Conservation (phyloP, 2,113 vertebrate species). For the Myocastor coypus region DNA sequence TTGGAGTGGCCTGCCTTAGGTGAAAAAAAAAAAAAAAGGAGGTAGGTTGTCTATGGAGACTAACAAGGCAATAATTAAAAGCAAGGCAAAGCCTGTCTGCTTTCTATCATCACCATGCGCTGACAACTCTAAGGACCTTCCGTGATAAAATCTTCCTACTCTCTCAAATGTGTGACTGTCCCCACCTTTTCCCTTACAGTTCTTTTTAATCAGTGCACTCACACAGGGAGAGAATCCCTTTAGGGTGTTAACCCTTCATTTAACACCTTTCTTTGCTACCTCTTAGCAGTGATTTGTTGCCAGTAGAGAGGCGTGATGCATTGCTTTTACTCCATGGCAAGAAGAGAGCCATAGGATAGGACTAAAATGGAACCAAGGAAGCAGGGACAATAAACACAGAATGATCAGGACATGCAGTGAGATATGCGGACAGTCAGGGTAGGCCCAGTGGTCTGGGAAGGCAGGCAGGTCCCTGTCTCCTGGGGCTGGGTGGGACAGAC, state of each 20-base stretch:
- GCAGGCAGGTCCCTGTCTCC: neutral
- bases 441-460: neutral
- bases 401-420: neutral
- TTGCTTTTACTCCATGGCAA: neutral
- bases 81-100: neutral
- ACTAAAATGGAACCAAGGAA: neutral
- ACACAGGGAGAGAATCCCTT: neutral
- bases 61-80: constrained; percentile 26
- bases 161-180: too few relatives aligned
- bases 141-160: neutral
- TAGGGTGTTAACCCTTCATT: neutral
- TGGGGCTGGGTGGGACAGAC: neutral
- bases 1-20: neutral
- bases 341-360: neutral
- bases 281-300: neutral
- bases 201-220: neutral
- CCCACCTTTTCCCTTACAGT: neutral
- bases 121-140: neutral
- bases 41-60: neutral
- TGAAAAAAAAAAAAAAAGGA: neutral
- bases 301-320: neutral
- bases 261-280: neutral
- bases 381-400: neutral
- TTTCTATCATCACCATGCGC: neutral
- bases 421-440: neutral